Conservation (phyloP, 1,140 invertebrate species). For the Drepana arcuata region DNA sequence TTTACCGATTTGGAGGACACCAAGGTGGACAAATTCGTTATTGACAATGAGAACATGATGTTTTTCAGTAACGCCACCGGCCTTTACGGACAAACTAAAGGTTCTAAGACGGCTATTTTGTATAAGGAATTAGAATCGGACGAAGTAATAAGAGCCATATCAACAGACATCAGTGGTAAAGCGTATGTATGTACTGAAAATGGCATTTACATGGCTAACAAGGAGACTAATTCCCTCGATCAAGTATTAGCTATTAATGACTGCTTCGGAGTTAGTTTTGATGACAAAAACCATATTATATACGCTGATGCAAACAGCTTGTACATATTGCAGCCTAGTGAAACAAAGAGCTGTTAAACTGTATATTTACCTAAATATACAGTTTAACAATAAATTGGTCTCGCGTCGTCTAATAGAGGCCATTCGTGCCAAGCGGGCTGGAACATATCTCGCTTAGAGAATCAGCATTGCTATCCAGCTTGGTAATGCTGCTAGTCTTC, state of each 20-base stretch:
- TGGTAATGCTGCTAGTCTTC: no score
- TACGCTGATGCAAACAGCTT: constrained; percentile 39
- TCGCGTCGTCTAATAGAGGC: no score
- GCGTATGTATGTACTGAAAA: constrained; percentile 33
- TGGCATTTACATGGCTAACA: constrained; percentile 37
- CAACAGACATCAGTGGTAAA: constrained; percentile 31
- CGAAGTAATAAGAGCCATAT: constrained; percentile 30
- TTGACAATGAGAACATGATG: constrained; percentile 38
- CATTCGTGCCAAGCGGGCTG: no score
- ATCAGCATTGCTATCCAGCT: no score
- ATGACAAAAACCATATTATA: constrained; percentile 42
- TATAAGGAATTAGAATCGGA: constrained; percentile 18
- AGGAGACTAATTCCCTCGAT: constrained; percentile 16
- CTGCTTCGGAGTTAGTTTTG: constrained; percentile 43
- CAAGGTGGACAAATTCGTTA: constrained; percentile 42
- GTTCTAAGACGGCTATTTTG: constrained; percentile 27
- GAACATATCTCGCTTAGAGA: no score
- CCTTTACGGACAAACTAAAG: constrained; percentile 39
- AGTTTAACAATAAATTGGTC: no score
- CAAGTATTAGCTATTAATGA: constrained; percentile 34
- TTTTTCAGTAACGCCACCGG: constrained; percentile 42
- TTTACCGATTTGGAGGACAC: constrained; percentile 48
- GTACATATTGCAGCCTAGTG: constrained; percentile 27
- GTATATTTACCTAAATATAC: not conserved
- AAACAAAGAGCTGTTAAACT: constrained; percentile 23